These are phyloP conservation scores for Drosophila koepferae DNA, from an alignment of 2,888 invertebrate species.

Conservation along the genomic window DNA sequence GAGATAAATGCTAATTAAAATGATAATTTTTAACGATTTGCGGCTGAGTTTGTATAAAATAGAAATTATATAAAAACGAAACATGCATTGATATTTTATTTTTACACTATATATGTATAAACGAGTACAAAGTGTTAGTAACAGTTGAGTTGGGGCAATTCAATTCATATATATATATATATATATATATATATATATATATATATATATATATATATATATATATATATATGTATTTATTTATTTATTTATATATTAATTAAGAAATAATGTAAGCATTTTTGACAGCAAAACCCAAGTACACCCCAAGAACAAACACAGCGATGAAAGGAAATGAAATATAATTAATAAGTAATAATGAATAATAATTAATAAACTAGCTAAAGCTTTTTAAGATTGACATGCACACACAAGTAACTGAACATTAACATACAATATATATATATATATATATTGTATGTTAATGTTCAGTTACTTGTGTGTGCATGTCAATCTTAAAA, in stretches of 20 bases:
- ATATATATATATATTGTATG: constrained; percentile 10
- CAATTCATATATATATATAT: background rate
- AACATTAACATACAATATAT: background rate
- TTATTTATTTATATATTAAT: background rate
- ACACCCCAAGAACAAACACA: constrained; percentile 49
- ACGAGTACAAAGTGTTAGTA: constrained; percentile 72
- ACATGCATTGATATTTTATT: constrained; percentile 66
- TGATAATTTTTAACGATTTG: constrained; percentile 49
- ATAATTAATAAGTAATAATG: constrained; percentile 3
- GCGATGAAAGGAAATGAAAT: constrained; percentile 36
- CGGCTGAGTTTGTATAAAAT: constrained; percentile 73
- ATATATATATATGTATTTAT: too few species aligned
- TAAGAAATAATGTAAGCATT: background rate
- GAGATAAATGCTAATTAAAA: constrained; percentile 15
- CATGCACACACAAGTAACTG: background rate
- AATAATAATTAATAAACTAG: constrained; percentile 23
- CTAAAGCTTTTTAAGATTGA: constrained; percentile 33
- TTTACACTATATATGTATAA: constrained; percentile 68
- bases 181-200: too few species aligned
- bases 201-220: too few species aligned
- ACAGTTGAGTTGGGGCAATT: constrained; percentile 51
- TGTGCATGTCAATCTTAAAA: too few species aligned
- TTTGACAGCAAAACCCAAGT: constrained; percentile 12
- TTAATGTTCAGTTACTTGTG: too few species aligned
- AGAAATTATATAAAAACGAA: constrained; percentile 36